Base-by-base conservation (phyloP, 1,140 invertebrate species). In the Drosophila lini region DNA sequence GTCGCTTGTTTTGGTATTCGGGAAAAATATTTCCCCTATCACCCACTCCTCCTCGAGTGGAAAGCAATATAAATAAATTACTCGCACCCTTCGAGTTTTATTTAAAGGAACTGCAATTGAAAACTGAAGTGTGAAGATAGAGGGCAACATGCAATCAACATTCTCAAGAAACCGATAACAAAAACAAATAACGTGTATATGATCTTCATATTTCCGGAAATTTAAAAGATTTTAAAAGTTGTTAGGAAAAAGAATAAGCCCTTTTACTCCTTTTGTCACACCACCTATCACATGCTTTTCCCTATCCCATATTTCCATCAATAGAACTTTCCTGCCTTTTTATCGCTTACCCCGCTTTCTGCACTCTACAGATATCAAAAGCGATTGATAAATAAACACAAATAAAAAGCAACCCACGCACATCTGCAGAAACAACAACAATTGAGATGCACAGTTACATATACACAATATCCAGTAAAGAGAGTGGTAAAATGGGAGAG, bases 331-430 rank as follows among this genome's bases (percentile, higher is more conserved):
- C 45, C 34, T 75, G 56, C 50, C 50, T 45, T 40, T 71, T 44
- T 44, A 52, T 40, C 10, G 61, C 42, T 45, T 55, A 31, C 15
- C 38, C 19, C 32, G 19, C 40, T 28, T 41, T 62, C 32, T n/a
- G 32, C 63, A 36, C 25, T 38, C 25, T 32, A 31, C 13, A 42
- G 47, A 63, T 80, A 63, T 56, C 52, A 59, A 60, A 60, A 53
- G 44, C 78, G 44, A 80, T 74, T 64, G 64, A 74, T 56, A 58
- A 42, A 44, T 34, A 36, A 22, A 25, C 22, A 41, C 22, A 36
- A 45, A 58, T 34, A 74, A 63, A 67, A 56, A 82, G 22, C 53
- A 68, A 41, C 76, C 80, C 80, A 82, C 80, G 80, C 76, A 71
- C 25, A 59, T 40, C 40, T 40, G 10, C 16, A 34, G 15, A 42